Percentiles rank a stretch among this genome's conserved stretches.
Evolutionary conservation across 2,888 invertebrate genomes (phyloP).

Genomic region (Megaustenia siamemsis): DNA sequence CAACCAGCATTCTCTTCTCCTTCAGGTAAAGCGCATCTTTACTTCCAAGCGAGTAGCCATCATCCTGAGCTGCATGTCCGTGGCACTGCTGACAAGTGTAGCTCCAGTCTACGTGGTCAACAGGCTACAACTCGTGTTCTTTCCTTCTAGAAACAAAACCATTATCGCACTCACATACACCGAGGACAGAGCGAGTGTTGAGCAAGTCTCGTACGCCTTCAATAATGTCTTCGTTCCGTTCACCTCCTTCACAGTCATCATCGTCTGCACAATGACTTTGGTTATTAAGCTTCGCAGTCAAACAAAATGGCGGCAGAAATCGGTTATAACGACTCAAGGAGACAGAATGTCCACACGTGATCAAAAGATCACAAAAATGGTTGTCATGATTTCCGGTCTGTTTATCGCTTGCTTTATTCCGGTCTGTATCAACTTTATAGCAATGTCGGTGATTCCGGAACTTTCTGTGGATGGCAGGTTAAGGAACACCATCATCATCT

Average conservation of each 20-base stretch:
- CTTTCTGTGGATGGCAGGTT: conserved; percentile 1
- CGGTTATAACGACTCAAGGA: not conserved
- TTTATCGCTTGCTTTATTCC: conserved; percentile 7
- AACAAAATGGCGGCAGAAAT: not conserved
- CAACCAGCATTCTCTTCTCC: no score
- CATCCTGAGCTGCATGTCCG: not conserved
- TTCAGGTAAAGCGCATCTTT: not conserved
- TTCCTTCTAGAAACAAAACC: not conserved
- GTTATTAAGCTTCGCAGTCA: not conserved
- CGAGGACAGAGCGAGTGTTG: not conserved
- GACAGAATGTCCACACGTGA: conserved; percentile 1
- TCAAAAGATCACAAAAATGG: conserved; percentile 2
- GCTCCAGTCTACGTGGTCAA: conserved; percentile 3
- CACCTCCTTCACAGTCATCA: not conserved
- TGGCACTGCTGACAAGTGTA: not conserved
- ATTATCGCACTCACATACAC: not conserved
- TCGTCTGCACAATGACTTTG: not conserved
- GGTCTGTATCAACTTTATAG: conserved; percentile 9
- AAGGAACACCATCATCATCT: not conserved
- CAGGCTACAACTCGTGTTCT: not conserved
- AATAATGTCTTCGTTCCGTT: conserved; percentile 1
- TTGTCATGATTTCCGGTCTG: not conserved
- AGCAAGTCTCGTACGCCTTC: conserved; percentile 5
- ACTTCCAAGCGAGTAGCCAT: not conserved
- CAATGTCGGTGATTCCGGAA: conserved; percentile 28